Percentiles rank a stretch among this genome's conserved stretches.
phyloP scores from a whole-genome alignment of 1,140 invertebrate genomes.

The Trachelipus rathkii region DNA sequence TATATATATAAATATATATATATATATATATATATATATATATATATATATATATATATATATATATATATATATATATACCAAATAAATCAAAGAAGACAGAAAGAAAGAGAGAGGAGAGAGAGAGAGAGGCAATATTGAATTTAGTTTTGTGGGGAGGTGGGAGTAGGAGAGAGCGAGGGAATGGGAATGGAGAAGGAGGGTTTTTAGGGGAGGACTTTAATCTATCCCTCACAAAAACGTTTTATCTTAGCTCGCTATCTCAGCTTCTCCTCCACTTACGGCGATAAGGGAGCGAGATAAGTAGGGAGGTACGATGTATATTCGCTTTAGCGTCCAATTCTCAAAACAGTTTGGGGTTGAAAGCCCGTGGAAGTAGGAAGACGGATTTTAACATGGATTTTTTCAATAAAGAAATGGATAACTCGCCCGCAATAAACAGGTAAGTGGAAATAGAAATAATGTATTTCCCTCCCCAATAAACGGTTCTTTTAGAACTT shows the following conservation, averaged over 20 bases:
- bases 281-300: background rate
- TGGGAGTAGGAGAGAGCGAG: background rate
- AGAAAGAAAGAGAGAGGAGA: background rate
- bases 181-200: background rate
- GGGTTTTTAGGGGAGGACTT: background rate
- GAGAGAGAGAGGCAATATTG: background rate
- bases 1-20: no score
- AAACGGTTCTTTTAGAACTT: no score
- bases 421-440: background rate
- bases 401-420: background rate
- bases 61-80: no score
- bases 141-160: background rate
- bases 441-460: no score
- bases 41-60: no score
- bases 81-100: background rate
- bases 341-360: background rate
- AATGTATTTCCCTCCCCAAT: no score
- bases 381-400: background rate
- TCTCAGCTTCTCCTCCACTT: constrained; percentile 6
- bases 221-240: constrained; percentile 2
- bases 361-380: background rate
- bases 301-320: background rate
- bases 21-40: no score
- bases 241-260: constrained; percentile 10
- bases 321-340: background rate